Base-by-base conservation (phyloP, 2,888 invertebrate species). In the Oscheius myriophilus region DNA sequence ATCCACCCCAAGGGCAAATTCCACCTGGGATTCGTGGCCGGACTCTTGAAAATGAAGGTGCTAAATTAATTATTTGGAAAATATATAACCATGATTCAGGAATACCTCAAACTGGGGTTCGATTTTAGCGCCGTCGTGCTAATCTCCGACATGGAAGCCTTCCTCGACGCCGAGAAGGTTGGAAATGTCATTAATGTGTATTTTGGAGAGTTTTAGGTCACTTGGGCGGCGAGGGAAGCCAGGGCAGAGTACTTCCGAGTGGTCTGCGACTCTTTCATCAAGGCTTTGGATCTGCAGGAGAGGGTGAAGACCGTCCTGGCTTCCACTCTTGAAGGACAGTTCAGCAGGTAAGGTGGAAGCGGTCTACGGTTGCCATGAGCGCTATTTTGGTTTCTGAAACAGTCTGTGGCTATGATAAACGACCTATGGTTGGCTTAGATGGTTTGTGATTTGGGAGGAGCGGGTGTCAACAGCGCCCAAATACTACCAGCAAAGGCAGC, bases 61-160 rank as follows among this genome's bases (percentile, higher is more conserved):
- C n/a, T n/a, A n/a, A n/a, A n/a, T n/a, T n/a, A n/a, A n/a, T n/a
- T n/a, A n/a, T n/a, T n/a, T n/a, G n/a, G n/a, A 42, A 33, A 41
- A 7, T 14, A 1, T 46, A 18, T 25, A 14, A 11, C 62, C n/a
- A n/a, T n/a, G n/a, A n/a, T 73, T 14, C 59, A 77, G 69, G 18
- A 61, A 33, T 54, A 74, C 12, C 12, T 52, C 11, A 64, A 64
- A 16, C 45, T 69, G 1, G 78, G 78, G 14, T 23, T 79, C 9
- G 69, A 71, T 41, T 39, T 79, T 11, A 55, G 54, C 25, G 72
- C 65, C 18, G 72, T 71, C 2, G 54, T 86, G 25, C 67, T 86
- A 3, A 65, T 85, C 18, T 85, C 85, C 18, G 82, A 80, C 63
- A 71, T 86, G 53, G 85, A 81, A 68, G 84, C 81, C 1, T 86